Conservation (phyloP, 2,797 vertebrate genomes). For the Alca torda region DNA sequence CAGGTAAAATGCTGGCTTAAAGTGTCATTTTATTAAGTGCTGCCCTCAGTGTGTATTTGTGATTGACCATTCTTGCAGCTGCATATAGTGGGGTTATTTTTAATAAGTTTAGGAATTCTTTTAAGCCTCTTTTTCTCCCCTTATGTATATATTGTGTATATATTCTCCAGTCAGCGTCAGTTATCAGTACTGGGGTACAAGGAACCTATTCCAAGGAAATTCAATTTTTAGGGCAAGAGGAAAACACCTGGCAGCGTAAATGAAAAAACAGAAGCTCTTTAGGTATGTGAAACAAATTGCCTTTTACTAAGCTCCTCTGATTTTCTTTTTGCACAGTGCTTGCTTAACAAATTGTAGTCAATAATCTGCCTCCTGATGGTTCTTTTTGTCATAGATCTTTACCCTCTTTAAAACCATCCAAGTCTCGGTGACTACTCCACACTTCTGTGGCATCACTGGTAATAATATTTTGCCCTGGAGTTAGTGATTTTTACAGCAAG, state of each 20-base stretch:
- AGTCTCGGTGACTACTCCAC: background rate
- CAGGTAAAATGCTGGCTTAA: background rate
- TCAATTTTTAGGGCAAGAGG: background rate
- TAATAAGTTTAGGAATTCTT: background rate
- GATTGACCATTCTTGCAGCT: background rate
- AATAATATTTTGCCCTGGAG: slow-evolving; percentile 13
- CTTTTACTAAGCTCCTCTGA: background rate
- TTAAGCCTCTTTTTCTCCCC: background rate
- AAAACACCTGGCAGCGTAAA: background rate
- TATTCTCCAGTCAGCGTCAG: background rate
- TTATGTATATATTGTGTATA: background rate
- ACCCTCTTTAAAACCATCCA: background rate
- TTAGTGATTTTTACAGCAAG: background rate
- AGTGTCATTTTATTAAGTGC: background rate
- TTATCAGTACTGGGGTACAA: background rate
- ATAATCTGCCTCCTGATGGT: background rate
- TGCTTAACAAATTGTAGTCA: background rate
- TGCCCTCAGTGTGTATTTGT: background rate
- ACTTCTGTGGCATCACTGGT: background rate
- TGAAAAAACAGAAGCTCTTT: background rate
- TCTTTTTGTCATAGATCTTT: background rate
- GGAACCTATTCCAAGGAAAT: background rate
- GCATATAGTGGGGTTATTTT: background rate
- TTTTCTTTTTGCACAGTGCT: background rate
- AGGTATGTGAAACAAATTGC: background rate